These are phyloP conservation scores for Reticulitermes lucifugus DNA, from an alignment of 2,888 invertebrate species.

Conservation along the genomic window DNA sequence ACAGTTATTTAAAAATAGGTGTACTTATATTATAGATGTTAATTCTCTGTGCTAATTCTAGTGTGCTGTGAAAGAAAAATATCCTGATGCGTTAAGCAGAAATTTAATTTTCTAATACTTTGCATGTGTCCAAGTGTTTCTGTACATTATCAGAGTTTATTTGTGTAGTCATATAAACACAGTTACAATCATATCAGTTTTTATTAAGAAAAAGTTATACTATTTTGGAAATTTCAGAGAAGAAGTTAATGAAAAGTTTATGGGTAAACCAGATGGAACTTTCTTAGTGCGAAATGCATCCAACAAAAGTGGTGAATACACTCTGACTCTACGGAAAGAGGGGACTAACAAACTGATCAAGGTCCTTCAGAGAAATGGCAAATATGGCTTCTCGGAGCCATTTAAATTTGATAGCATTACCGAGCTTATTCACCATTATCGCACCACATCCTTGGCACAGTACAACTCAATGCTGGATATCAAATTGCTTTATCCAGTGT, in stretches of 20 bases:
- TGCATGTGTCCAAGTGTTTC: too few species aligned
- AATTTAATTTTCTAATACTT: too few species aligned
- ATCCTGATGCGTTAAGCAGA: too few species aligned
- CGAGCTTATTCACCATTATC: slow-evolving; percentile 90
- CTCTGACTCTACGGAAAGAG: slow-evolving; percentile 93
- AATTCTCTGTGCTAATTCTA: too few species aligned
- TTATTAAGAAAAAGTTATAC: too few species aligned
- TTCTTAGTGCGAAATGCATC: slow-evolving; percentile 97
- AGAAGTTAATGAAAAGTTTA: slow-evolving; percentile 91
- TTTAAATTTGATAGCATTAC: slow-evolving; percentile 85
- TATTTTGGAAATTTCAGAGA: slow-evolving; percentile 67
- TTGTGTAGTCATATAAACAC: too few species aligned
- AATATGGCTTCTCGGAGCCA: slow-evolving; percentile 93
- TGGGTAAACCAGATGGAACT: slow-evolving; percentile 93
- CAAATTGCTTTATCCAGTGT: slow-evolving; percentile 89
- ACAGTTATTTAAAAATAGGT: too few species aligned
- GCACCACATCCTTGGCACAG: slow-evolving; percentile 85
- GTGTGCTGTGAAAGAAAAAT: too few species aligned
- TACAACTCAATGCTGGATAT: slow-evolving; percentile 95
- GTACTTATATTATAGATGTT: too few species aligned
- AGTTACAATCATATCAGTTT: too few species aligned
- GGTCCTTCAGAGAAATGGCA: slow-evolving; percentile 90
- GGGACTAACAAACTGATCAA: slow-evolving; percentile 96
- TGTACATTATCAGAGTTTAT: too few species aligned
- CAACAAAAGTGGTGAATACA: slow-evolving; percentile 94